phyloP scores from a whole-genome alignment of 1,140 invertebrate genomes.

The Drosophila auraria region DNA sequence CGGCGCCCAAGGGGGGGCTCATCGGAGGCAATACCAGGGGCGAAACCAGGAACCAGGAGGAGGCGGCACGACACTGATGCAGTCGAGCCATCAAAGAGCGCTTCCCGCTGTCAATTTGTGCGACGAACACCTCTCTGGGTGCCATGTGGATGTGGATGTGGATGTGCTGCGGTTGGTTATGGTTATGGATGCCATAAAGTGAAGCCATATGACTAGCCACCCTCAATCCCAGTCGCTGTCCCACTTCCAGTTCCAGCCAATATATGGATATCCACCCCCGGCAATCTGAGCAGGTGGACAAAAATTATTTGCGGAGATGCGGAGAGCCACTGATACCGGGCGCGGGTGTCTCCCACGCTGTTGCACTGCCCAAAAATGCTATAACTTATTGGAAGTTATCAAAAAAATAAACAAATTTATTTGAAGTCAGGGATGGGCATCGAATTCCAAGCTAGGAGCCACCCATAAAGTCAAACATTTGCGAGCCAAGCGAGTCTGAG shows the following conservation, averaged over 20 bases:
- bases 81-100: conserved; percentile 34
- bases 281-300: conserved; percentile 38
- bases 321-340: conserved; percentile 31
- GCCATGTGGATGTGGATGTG: conserved; percentile 1
- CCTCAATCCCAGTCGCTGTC: not conserved
- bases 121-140: conserved; percentile 30
- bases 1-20: conserved; percentile 1
- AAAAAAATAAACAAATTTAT: not conserved
- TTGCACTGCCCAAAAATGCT: conserved; percentile 10
- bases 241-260: not conserved
- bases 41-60: conserved; percentile 7
- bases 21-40: conserved; percentile 2
- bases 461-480: not conserved
- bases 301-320: conserved; percentile 39
- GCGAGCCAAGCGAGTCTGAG: no score
- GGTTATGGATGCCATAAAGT: conserved; percentile 52
- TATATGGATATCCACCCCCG: not conserved
- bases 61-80: conserved; percentile 12
- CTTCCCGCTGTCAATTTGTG: conserved; percentile 42
- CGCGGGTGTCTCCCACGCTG: conserved; percentile 4
- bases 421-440: not conserved
- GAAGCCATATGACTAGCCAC: conserved; percentile 31
- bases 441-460: not conserved
- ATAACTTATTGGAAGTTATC: no score
- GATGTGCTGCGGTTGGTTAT: conserved; percentile 34